Evolutionary conservation across 2,113 vertebrate species (phyloP).

Genomic region (Castor canadensis): DNA sequence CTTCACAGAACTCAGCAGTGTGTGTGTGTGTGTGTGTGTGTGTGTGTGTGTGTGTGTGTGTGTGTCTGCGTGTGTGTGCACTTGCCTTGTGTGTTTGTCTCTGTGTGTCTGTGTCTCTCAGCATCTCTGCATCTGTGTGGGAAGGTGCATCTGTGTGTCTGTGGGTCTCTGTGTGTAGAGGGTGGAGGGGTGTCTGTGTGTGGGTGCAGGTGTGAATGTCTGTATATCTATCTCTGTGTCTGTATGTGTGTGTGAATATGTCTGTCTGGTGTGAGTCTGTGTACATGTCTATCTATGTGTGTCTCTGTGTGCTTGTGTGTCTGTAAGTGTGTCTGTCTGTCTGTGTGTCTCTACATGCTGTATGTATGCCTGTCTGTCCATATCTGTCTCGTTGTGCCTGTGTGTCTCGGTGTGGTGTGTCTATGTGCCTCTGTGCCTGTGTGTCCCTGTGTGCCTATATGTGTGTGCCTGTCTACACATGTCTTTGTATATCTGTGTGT

Average conservation of each 20-base stretch:
- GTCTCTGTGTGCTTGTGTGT: neutral
- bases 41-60: neutral
- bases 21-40: too few relatives aligned
- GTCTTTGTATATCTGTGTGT: accelerated
- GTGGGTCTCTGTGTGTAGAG: neutral
- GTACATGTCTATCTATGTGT: too few relatives aligned
- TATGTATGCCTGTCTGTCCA: neutral
- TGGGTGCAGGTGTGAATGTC: too few relatives aligned
- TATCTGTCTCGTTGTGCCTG: neutral
- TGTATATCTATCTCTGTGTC: too few relatives aligned
- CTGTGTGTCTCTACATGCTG: too few relatives aligned
- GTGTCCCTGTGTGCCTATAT: too few relatives aligned
- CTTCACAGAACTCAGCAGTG: neutral
- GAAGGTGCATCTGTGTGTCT: too few relatives aligned
- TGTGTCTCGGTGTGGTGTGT: neutral
- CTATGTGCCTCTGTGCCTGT: too few relatives aligned
- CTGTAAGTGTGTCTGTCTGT: neutral
- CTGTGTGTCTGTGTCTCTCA: neutral
- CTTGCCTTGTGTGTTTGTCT: neutral
- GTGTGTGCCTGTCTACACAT: too few relatives aligned
- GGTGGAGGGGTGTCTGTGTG: too few relatives aligned
- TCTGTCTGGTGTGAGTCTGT: neutral
- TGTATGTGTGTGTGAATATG: neutral
- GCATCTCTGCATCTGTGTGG: neutral
- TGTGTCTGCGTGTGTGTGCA: neutral